phyloP scores from a whole-genome alignment of 2,797 vertebrate species.

The Phaenicophaeus curvirostris region DNA sequence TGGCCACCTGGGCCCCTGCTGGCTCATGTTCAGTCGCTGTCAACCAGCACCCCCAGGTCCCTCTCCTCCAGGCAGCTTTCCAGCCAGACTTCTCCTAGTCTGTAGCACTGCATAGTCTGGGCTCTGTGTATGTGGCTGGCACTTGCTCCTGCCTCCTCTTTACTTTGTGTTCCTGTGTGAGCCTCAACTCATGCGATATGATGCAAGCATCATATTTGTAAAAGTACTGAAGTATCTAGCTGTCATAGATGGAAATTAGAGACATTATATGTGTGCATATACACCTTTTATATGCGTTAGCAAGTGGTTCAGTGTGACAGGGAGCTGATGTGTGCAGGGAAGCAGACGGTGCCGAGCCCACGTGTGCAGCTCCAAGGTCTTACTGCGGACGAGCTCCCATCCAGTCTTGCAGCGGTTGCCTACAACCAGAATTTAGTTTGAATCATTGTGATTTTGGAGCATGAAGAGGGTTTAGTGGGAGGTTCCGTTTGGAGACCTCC shows the following conservation, averaged over 20 bases:
- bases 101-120: no score
- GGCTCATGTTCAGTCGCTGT: no score
- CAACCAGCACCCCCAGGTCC: no score
- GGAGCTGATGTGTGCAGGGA: neutral
- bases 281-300: neutral
- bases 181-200: neutral
- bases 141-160: neutral
- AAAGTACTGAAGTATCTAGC: neutral
- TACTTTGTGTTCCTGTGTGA: neutral
- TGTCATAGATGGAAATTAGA: neutral
- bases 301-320: neutral
- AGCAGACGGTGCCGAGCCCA: accelerated
- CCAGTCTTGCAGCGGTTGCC: neutral
- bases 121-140: accelerated
- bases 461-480: neutral
- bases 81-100: no score
- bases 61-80: no score
- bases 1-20: no score
- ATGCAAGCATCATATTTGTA: neutral
- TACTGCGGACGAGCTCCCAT: accelerated
- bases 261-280: neutral
- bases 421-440: neutral
- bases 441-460: neutral
- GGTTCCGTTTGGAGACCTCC: neutral
- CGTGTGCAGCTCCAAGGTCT: accelerated